Conservation (phyloP, 2,113 vertebrate species). For the Sturnira hondurensis region DNA sequence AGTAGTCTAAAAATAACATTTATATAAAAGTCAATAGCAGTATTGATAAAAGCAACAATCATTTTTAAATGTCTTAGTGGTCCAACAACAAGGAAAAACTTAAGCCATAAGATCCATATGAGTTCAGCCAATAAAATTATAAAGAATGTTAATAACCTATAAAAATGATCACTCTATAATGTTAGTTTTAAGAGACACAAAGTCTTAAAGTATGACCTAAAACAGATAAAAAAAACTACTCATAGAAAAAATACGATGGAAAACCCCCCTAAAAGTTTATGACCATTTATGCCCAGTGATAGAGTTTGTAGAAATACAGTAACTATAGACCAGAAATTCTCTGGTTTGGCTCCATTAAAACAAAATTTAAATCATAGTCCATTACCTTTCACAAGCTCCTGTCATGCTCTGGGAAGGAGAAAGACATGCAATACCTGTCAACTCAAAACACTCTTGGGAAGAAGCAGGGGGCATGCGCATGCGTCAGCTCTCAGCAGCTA, state of each 20-base stretch:
- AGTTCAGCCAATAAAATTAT: neutral
- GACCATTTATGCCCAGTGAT: neutral
- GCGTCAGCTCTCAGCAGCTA: neutral
- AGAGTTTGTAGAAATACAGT: neutral
- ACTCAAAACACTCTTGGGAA: neutral
- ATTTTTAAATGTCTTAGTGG: neutral
- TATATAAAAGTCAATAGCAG: neutral
- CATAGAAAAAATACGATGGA: neutral
- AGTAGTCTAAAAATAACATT: neutral
- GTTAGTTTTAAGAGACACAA: neutral
- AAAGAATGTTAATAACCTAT: neutral
- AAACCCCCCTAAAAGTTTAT: neutral
- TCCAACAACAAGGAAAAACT: neutral
- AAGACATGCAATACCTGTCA: neutral
- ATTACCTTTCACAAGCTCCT: neutral
- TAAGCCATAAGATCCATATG: neutral
- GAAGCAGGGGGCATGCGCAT: neutral
- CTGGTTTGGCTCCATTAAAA: constrained; percentile 34
- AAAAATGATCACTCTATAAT: neutral
- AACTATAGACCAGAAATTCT: neutral
- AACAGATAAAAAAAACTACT: neutral
- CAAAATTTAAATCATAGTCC: neutral
- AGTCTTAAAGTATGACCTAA: neutral
- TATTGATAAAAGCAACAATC: neutral
- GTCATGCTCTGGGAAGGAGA: neutral